Evolutionary conservation across 2,797 vertebrate genomes (phyloP), one percentile per base, ranked within the genome.

Genomic region (Esox lucius): DNA sequence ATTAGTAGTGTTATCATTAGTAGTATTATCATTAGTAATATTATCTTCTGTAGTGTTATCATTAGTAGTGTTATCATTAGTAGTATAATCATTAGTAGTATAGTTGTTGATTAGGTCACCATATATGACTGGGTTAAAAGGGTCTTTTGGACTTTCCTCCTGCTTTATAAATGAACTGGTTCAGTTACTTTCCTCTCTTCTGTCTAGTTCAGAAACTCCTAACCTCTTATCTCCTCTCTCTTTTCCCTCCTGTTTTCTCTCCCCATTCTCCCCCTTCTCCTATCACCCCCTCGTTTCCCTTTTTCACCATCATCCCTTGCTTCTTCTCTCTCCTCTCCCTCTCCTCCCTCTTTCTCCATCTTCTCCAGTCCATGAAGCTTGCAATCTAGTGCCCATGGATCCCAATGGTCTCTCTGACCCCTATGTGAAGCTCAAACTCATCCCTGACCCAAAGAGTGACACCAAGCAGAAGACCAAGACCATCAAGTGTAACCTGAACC

Each of bases 401-500:
- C 98, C 98, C 62, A 99, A 99, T 2, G 98, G 97, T 83, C 91
- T 98, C 81, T 99, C 98, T 79, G 98, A 99, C 87, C 97, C 98
- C 6, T 99, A 99, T 0, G 97, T 99, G 85, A 99, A 99, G 84
- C 96, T 99, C 85, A 99, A 99, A 84, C 95, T 99, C 85, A 94
- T 98, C 83, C 98, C 98, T 0, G 98, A 99, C 87, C 98, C 98
- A 67, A 99, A 98, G 88, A 98, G 95, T 0, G 97, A 99, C 91
- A 99, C 97, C 95, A 99, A 99, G 87, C 97, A 99, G 95, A 99
- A 99, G 94, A 99, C 98, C 79, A 98, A 95, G 93, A 99, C 97
- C 83, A 97, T 98, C 90, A 99, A 98, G 87, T 97, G 96, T 86
- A 98, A 96, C 78, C 96, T 99, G 85, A 99, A 99, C 87, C 98